phyloP scores from a whole-genome alignment of 2,113 vertebrate genomes.

The Tychaedon coryphoeus region DNA sequence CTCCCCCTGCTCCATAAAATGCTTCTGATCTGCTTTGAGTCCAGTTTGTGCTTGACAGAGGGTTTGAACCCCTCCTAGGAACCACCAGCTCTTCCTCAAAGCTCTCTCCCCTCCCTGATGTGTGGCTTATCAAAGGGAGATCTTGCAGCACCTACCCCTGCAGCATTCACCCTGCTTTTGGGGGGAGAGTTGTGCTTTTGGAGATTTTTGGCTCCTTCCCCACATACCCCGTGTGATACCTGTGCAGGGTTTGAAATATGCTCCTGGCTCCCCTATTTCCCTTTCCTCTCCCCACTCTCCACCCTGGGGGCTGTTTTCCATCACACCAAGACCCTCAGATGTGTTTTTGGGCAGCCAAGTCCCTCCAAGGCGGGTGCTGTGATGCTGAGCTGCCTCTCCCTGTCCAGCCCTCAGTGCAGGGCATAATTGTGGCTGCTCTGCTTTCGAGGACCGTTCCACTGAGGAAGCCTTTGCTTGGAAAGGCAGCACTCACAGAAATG shows the following conservation, averaged over 20 bases:
- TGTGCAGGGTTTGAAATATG: accelerated
- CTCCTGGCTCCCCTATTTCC: neutral
- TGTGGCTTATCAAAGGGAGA: neutral
- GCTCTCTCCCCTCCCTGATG: neutral
- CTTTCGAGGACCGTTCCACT: accelerated
- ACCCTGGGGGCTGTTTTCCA: neutral
- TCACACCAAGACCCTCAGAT: neutral
- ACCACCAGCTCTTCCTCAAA: neutral
- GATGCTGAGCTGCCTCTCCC: neutral
- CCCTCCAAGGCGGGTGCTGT: neutral
- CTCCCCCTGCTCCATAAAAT: neutral
- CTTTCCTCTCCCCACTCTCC: neutral
- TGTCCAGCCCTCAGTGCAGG: accelerated
- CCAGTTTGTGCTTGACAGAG: neutral
- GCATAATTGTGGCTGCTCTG: neutral
- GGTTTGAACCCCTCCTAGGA: neutral
- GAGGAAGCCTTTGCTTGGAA: neutral
- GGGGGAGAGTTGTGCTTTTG: neutral
- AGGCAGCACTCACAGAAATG: neutral
- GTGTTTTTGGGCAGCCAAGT: neutral
- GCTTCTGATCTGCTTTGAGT: neutral
- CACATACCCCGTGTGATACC: neutral
- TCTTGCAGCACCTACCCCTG: neutral
- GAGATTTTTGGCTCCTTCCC: neutral
- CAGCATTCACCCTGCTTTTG: accelerated